Evolutionary conservation across 2,113 vertebrate species (phyloP), one percentile per base, ranked within the genome.

Genomic region (Helogale parvula): DNA sequence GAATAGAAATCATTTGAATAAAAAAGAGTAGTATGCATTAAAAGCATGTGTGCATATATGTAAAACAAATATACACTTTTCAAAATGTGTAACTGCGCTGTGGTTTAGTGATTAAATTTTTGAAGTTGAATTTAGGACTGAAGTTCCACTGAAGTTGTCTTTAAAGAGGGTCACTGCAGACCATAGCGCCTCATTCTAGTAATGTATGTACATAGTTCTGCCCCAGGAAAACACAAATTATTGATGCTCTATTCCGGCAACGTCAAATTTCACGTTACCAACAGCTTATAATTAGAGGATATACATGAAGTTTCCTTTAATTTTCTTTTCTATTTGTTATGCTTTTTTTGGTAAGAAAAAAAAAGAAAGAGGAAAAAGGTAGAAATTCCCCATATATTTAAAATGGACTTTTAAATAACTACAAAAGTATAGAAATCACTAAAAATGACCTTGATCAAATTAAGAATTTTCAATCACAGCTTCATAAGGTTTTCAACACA

Each of bases 241-340:
- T 35, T 93, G 92, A 69, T 81, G 9, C 86, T 52, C 35, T 80
- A 4, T 91, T 88, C 52, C 17, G 90, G 72, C 31, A 86, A 38
- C 21, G 87, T 54, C 17, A 54, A 60, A 15, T 91, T 96, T 91
- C 76, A 19, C 76, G 54, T 52, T 29, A 90, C 3, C 16, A 77
- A 93, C 92, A 95, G 12, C 33, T 95, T 92, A 50, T 63, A 54
- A 82, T 41, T 76, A 77, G 63, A 90, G 2, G 16, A 66, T 93
- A 93, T 33, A 52, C 3, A 72, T 52, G n/a, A 89, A 57, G 54
- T 93, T 81, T 95, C 5, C 33, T 95, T 83, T 83, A 68, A 71
- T 35, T 88, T 82, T 82, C 16, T 91, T 86, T 86, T 82, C 57
- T 50, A 90, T 66, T n/a, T 86, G 90, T 79, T 85, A n/a, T 88